phyloP scores from a whole-genome alignment of 2,113 vertebrate species.

The Vidua chalybeata region DNA sequence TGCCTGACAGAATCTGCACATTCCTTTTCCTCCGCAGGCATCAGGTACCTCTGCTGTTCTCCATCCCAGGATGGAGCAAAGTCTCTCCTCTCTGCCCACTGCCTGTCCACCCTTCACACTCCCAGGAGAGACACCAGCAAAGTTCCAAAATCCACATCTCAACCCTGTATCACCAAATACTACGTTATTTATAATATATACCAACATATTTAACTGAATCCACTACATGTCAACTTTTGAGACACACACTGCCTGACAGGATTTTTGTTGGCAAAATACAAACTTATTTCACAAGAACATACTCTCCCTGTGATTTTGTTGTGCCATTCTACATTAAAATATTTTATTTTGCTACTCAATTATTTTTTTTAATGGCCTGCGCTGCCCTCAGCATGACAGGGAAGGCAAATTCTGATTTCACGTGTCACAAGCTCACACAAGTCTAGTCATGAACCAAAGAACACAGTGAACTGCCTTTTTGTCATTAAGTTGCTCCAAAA shows the following conservation, averaged over 20 bases:
- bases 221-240: neutral
- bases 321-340: neutral
- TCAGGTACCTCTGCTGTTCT: neutral
- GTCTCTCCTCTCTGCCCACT: neutral
- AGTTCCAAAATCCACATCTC: neutral
- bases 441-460: neutral
- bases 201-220: neutral
- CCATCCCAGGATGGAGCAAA: neutral
- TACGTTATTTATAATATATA: neutral
- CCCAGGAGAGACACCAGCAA: neutral
- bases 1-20: neutral
- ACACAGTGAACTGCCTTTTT: neutral
- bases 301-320: neutral
- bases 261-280: neutral
- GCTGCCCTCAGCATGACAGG: neutral
- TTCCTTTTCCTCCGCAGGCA: neutral
- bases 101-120: neutral
- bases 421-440: accelerated
- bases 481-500: neutral
- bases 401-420: neutral
- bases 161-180: neutral
- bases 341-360: neutral
- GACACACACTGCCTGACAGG: neutral
- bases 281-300: neutral
- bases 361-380: neutral